These are phyloP conservation scores for Thyatira batis DNA, from an alignment of 2,888 invertebrate genomes.

Conservation along the genomic window DNA sequence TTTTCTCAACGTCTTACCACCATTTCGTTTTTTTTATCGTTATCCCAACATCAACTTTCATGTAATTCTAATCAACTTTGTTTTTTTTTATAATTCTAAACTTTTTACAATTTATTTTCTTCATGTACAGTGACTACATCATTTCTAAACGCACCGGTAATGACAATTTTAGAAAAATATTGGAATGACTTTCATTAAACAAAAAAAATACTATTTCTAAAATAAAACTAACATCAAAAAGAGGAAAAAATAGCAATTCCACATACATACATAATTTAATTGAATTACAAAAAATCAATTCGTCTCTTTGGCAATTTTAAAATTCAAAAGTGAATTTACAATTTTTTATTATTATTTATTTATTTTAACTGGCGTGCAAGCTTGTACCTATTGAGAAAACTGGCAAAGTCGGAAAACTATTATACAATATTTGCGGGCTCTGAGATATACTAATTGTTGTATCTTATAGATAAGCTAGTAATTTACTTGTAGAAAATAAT, in stretches of 20 bases:
- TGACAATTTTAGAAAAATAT: conserved; percentile 70
- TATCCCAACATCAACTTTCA: conserved; percentile 75
- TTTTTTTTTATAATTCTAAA: conserved; percentile 64
- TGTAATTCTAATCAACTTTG: conserved; percentile 73
- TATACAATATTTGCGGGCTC: conserved; percentile 54
- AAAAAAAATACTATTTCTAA: conserved; percentile 41
- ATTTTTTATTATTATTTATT: conserved; percentile 50
- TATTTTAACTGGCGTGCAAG: conserved; percentile 61
- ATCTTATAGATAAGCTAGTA: not conserved
- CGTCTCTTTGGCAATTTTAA: conserved; percentile 79
- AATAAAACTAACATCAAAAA: conserved; percentile 48
- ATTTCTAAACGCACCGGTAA: conserved; percentile 65
- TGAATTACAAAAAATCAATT: conserved; percentile 62
- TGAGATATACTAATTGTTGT: conserved; percentile 3
- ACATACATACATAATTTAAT: conserved; percentile 43
- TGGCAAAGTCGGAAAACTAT: conserved; percentile 69
- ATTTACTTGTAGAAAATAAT: no score
- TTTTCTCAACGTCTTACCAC: conserved; percentile 75
- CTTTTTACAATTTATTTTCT: conserved; percentile 69
- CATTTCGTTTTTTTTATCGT: conserved; percentile 63
- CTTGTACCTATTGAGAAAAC: conserved; percentile 72
- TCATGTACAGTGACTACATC: conserved; percentile 71
- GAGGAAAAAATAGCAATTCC: conserved; percentile 58
- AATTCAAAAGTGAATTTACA: conserved; percentile 81
- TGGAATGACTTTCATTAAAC: conserved; percentile 68